Base-by-base conservation (phyloP, 2,113 vertebrate genomes). In the Hemibagrus wyckioides region DNA sequence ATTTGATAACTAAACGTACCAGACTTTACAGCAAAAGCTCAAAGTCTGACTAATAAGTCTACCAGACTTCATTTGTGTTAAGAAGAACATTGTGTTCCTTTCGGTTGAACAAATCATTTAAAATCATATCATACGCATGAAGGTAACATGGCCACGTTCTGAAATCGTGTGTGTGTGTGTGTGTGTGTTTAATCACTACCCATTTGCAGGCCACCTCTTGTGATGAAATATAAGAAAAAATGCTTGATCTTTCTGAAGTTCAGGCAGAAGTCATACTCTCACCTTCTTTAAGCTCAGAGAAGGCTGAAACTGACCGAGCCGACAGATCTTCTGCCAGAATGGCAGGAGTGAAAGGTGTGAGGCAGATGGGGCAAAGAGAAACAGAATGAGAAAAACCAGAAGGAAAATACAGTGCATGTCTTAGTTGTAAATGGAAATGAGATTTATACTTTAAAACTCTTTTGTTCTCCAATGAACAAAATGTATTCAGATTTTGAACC, bases 171-270 rank as follows among this genome's bases (percentile, higher is more conserved):
- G 71, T 48, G 67, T 41, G 63, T 67, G 63, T 30, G 13, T 65
- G 65, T 36, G 65, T 67, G 63, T 67, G 63, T 67, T 13, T 67
- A n/a, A n/a, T n/a, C n/a, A n/a, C n/a, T n/a, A 88, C 85, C 87
- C 90, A 93, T 90, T 89, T 91, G 83, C 90, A 80, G 83, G 87
- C 90, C 91, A 89, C 89, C 90, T 92, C 88, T 92, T 86, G 59
- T 91, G 88, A 90, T 79, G 44, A 81, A 59, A 77, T 89, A 84
- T 90, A 82, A 80, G 82, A 80, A 61, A 63, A 28, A 86, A 57
- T 80, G 79, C 50, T 77, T n/a, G 44, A 48, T 28, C 63, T 89
- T 87, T 69, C 61, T 69, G 13, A 80, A 89, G 56, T 86, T 88
- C 81, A 86, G 85, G 87, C 87, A 52, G 65, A 85, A 84, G 88